Percentiles rank a stretch among this genome's conserved stretches.
These are phyloP conservation scores for Spilosoma lubricipeda DNA, from an alignment of 2,888 invertebrate genomes.

Conservation along the genomic window DNA sequence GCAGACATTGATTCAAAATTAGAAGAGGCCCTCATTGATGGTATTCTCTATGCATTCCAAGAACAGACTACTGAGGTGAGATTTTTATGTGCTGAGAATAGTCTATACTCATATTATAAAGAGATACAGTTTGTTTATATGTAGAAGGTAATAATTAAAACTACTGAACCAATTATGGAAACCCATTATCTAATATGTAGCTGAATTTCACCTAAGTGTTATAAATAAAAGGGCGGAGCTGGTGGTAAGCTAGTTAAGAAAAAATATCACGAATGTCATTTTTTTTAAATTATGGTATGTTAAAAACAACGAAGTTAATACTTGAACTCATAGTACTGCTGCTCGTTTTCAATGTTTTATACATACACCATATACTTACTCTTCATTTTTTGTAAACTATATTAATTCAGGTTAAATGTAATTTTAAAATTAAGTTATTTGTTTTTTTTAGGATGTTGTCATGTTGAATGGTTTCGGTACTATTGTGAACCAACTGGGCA, in stretches of 20 bases:
- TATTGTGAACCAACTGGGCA: slow-evolving; percentile 98
- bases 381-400: background rate
- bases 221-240: no score
- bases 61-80: slow-evolving; percentile 98
- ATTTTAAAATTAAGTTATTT: background rate
- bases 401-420: background rate
- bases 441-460: slow-evolving; percentile 91
- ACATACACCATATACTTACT: no score
- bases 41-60: slow-evolving; percentile 99
- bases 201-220: no score
- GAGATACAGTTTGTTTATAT: no score
- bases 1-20: slow-evolving; percentile 99
- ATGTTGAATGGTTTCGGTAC: slow-evolving; percentile 99
- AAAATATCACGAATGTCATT: no score
- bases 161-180: no score
- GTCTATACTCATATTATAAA: no score
- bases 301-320: background rate
- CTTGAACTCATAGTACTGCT: no score
- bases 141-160: no score
- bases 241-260: background rate
- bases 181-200: no score
- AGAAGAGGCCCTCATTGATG: slow-evolving; percentile 99
- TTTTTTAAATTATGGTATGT: no score
- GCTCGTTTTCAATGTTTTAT: background rate
- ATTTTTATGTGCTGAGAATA: background rate